Base-by-base conservation (phyloP, 1,140 invertebrate species). In the Zaprionus kolodkinae region DNA sequence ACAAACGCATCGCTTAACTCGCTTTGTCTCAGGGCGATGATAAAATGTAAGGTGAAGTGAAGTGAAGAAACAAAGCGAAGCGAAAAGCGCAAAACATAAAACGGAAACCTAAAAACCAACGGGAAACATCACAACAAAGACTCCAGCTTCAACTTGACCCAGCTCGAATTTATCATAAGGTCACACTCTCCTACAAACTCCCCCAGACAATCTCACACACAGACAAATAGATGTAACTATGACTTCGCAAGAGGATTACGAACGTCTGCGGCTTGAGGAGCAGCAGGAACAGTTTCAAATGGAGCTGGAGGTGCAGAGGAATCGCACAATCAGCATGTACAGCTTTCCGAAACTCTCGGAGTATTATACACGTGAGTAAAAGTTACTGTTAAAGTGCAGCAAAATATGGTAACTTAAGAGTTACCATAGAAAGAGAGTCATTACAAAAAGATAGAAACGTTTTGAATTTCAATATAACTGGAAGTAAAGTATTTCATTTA, bases 341-440 rank as follows among this genome's bases (percentile, higher is more conserved):
- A 61, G 59, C 25, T 67, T 84, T 61, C 91, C 91, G 5, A 80
- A 74, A 6, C 64, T 92, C 27, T 48, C 72, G 0, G 91, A 92
- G 36, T 92, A 92, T 71, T 92, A 92, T 70, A 64, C 72, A 66
- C 77, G 91, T 92, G 43, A 92, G 91, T 92, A 9, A 60, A 43
- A 2, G 36, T 35, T 0, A 30, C 5, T 17, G 10, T 6, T 6
- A 54, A 48, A 7, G n/a, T 43, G 17, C 25, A 13, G 6, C 15
- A n/a, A 6, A 13, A 13, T 13, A 9, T 9, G 12, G 50, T 1
- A 54, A 30, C 21, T 40, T 21, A 25, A 9, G 13, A 17, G 2
- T 36, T 50, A 36, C 30, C 21, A 6, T 12, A 15, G 15, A 33
- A 56, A 17, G 54, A n/a, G 38, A 40, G n/a, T 10, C 6, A 35